Evolutionary conservation across 2,888 invertebrate genomes (phyloP).

Genomic region (Stomorhina lunata): DNA sequence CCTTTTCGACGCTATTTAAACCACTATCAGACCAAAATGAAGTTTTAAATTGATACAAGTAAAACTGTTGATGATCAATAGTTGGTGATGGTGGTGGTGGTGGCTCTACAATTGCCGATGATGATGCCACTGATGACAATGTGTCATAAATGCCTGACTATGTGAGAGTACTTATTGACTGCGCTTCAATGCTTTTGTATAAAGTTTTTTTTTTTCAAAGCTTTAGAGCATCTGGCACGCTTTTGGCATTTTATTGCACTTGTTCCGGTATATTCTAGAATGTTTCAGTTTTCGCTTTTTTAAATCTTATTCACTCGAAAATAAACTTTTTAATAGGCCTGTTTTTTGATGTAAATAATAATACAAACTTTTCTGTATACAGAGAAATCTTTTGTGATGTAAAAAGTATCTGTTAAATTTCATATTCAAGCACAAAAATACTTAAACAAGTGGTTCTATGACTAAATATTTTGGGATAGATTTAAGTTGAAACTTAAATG

Average conservation of each 20-base stretch:
- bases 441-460: conserved; percentile 10
- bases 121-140: not conserved
- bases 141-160: not conserved
- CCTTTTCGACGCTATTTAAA: not conserved
- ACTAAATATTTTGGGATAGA: too few species aligned
- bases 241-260: conserved; percentile 67
- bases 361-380: not conserved
- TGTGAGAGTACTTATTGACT: conserved; percentile 13
- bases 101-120: not conserved
- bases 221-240: conserved; percentile 66
- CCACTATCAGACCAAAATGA: not conserved
- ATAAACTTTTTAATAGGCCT: conserved; percentile 28
- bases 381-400: not conserved
- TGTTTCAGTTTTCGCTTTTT: not conserved
- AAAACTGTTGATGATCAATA: conserved; percentile 20
- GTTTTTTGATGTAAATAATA: conserved; percentile 16
- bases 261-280: conserved; percentile 22
- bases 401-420: conserved; percentile 52
- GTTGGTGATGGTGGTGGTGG: too few species aligned
- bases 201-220: conserved; percentile 50
- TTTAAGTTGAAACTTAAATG: too few species aligned
- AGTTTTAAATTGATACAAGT: not conserved
- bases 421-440: conserved; percentile 18
- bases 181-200: conserved; percentile 46
- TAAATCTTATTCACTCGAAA: conserved; percentile 26